A percentile compares a stretch with the other conserved stretches of the same genome.
These are phyloP conservation scores for Oxystoma pomonae DNA, from an alignment of 2,888 invertebrate species.

Conservation along the genomic window DNA sequence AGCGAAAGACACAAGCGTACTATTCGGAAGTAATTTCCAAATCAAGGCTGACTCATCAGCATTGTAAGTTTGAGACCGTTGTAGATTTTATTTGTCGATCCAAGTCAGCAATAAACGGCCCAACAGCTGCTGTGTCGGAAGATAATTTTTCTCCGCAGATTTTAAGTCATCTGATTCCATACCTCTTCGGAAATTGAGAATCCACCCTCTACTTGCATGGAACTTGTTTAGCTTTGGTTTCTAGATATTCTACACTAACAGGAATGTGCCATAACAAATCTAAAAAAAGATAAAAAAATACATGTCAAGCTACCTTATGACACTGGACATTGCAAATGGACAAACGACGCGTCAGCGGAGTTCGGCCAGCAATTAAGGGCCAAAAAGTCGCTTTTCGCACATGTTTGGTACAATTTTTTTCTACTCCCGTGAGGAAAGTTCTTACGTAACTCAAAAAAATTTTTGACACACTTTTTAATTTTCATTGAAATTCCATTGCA, in stretches of 20 bases:
- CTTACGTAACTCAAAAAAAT: neutral
- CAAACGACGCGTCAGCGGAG: neutral
- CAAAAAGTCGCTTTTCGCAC: neutral
- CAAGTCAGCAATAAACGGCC: constrained; percentile 17
- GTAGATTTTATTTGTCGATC: constrained; percentile 12
- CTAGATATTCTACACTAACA: constrained; percentile 11
- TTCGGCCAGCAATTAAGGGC: neutral
- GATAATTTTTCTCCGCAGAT: constrained; percentile 28
- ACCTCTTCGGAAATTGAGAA: constrained; percentile 24
- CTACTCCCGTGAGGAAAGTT: neutral
- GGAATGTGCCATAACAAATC: constrained; percentile 7
- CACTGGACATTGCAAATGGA: neutral
- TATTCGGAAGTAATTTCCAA: constrained; percentile 25
- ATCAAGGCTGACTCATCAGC: constrained; percentile 26
- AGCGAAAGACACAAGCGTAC: constrained; percentile 19
- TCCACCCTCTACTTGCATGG: constrained; percentile 5
- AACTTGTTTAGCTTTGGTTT: constrained; percentile 18
- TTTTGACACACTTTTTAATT: neutral
- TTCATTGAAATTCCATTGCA: neutral
- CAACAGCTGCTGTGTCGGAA: constrained; percentile 19
- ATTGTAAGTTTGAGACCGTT: constrained; percentile 26
- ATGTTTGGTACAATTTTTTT: neutral
- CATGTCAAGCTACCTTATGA: neutral
- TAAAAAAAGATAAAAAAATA: constrained; percentile 2
- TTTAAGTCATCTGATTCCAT: constrained; percentile 24